These are phyloP conservation scores for Amphipoea oculea DNA, from an alignment of 2,888 invertebrate species.

Conservation along the genomic window DNA sequence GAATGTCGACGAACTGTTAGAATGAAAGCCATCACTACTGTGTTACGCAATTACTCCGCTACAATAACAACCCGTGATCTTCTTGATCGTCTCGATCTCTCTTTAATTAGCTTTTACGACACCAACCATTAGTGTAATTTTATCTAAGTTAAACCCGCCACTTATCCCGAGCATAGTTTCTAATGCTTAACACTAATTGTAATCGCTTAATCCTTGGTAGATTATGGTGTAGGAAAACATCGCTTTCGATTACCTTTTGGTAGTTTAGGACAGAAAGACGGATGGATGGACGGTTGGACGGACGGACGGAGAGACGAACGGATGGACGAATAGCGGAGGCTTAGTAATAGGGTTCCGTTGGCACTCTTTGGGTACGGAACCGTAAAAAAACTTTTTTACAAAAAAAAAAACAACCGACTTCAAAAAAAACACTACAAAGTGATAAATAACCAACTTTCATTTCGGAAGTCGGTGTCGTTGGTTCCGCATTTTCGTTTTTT, in stretches of 20 bases:
- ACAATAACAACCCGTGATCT: not conserved
- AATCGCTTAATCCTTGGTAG: constrained; percentile 41
- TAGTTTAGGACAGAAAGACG: not conserved
- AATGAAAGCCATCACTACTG: too few species aligned
- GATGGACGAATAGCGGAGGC: too few species aligned
- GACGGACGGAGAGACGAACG: not conserved
- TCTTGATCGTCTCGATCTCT: not conserved
- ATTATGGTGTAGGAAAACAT: constrained; percentile 46
- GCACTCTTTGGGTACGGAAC: too few species aligned
- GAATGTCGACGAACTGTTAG: too few species aligned
- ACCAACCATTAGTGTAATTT: constrained; percentile 7
- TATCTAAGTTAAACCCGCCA: constrained; percentile 9
- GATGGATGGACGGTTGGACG: not conserved
- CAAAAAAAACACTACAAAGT: too few species aligned
- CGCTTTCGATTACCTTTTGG: constrained; percentile 8
- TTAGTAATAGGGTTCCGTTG: too few species aligned
- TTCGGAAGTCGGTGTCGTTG: too few species aligned
- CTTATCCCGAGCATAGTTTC: constrained; percentile 41
- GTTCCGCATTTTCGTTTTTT: too few species aligned
- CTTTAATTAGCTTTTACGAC: constrained; percentile 32
- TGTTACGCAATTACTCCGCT: not conserved
- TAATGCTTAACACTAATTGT: constrained; percentile 41
- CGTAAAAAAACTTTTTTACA: too few species aligned
- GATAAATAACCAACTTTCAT: too few species aligned
- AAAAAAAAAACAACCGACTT: too few species aligned